A percentile compares a stretch with the other conserved stretches of the same genome.
These are phyloP conservation scores for Falco rusticolus DNA, from an alignment of 2,797 vertebrate species.

Conservation along the genomic window DNA sequence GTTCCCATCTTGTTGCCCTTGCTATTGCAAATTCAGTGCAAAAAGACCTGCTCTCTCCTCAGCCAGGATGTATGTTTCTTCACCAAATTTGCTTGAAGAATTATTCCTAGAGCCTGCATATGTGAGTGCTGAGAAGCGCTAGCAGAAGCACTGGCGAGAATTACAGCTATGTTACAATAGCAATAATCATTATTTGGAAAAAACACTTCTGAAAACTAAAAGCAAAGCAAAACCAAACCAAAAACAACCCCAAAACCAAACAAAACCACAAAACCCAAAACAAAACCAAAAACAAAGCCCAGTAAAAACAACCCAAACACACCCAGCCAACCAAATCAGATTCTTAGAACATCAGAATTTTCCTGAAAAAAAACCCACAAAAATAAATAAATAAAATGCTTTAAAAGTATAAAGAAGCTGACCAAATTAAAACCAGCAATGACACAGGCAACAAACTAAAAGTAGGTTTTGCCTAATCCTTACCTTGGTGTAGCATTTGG, in stretches of 20 bases:
- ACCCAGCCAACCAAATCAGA: not conserved
- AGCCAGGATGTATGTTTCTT: not conserved
- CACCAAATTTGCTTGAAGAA: not conserved
- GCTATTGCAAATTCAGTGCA: fast-evolving
- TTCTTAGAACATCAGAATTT: not conserved
- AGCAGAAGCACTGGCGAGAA: not conserved
- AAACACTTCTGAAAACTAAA: not conserved
- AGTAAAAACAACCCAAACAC: not conserved
- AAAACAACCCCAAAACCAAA: not conserved
- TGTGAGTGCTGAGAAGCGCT: not conserved
- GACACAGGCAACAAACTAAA: not conserved
- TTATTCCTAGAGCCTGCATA: not conserved
- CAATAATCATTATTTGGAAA: not conserved
- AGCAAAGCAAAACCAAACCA: not conserved
- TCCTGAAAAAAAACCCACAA: not conserved
- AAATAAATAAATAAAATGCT: too few species aligned
- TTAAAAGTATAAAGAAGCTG: not conserved
- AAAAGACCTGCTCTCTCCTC: not conserved
- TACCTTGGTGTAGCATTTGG: not conserved
- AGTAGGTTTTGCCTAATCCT: not conserved
- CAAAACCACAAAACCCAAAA: too few species aligned
- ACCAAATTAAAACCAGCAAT: not conserved
- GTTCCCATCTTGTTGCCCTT: not conserved
- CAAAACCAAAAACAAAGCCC: not conserved
- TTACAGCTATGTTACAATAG: not conserved